Percentiles rank a stretch among this genome's conserved stretches.
phyloP scores from a whole-genome alignment of 2,797 vertebrate genomes.

The Oryzias dopingdopingensis region DNA sequence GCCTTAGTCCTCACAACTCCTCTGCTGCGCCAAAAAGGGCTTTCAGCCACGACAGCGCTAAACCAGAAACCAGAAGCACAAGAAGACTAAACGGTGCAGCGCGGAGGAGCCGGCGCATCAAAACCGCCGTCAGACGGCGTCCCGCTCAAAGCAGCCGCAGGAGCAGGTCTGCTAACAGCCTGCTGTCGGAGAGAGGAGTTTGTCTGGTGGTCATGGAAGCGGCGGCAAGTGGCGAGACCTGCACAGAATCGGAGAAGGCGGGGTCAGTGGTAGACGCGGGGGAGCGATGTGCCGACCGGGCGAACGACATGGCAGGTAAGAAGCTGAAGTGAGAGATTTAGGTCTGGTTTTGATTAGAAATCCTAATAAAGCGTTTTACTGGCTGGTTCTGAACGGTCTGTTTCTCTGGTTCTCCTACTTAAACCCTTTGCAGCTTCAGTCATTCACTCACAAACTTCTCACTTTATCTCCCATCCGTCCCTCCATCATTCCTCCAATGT shows the following conservation, averaged over 20 bases:
- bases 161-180: neutral
- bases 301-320: too few relatives aligned
- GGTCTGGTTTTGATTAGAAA: too few relatives aligned
- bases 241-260: neutral
- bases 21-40: slow-evolving; percentile 22
- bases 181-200: slow-evolving; percentile 21
- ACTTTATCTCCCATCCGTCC: too few relatives aligned
- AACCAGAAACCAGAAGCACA: slow-evolving; percentile 29
- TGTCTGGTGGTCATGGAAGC: slow-evolving; percentile 11
- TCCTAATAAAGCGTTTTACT: too few relatives aligned
- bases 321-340: too few relatives aligned
- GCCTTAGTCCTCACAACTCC: slow-evolving; percentile 59
- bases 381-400: too few relatives aligned
- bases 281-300: too few relatives aligned
- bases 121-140: slow-evolving; percentile 7
- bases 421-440: too few relatives aligned
- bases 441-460: too few relatives aligned
- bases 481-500: too few relatives aligned
- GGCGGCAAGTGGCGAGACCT: slow-evolving; percentile 6
- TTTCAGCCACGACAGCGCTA: slow-evolving; percentile 28
- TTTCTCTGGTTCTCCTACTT: too few relatives aligned
- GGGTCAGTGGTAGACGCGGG: too few relatives aligned
- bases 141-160: neutral
- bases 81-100: neutral
- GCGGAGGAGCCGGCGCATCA: slow-evolving; percentile 19